These are phyloP conservation scores for Astreopora myriophthalma DNA, from an alignment of 64 coral and sea anemone genomes.

Conservation along the genomic window DNA sequence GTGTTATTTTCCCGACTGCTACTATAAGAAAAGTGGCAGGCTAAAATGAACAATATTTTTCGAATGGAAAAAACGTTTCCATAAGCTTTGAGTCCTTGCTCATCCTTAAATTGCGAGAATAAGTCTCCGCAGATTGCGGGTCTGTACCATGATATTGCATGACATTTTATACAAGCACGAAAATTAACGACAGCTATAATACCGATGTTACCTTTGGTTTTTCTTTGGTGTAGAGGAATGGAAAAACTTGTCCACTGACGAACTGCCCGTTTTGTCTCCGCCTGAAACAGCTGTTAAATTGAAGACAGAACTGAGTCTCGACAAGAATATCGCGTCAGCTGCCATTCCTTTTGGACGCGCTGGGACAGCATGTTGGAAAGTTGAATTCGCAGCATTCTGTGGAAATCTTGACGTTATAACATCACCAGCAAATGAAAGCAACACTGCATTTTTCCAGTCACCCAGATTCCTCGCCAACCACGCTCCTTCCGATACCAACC, in stretches of 20 bases:
- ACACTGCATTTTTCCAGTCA: constrained; percentile 92
- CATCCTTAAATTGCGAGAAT: no score
- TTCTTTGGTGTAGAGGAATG: background rate
- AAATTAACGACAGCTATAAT: background rate
- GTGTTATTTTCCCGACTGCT: no score
- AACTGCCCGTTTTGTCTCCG: background rate
- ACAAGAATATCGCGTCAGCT: constrained; percentile 13
- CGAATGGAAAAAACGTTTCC: background rate
- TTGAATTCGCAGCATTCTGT: background rate
- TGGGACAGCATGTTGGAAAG: background rate
- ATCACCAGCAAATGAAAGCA: constrained; percentile 71
- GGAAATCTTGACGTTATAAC: background rate
- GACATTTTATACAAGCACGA: background rate
- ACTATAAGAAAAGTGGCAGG: background rate
- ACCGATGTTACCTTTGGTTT: background rate
- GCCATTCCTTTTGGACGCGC: background rate
- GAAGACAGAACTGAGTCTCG: constrained; percentile 13
- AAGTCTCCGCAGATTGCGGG: no score
- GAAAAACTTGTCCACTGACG: background rate
- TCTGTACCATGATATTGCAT: no score
- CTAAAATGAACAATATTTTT: background rate
- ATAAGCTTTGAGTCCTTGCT: background rate
- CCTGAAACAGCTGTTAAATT: background rate
- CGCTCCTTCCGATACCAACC: constrained; percentile 79
- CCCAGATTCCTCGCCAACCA: constrained; percentile 83